A percentile compares a stretch with the other conserved stretches of the same genome.
These are phyloP conservation scores for Protonemura montana DNA, from an alignment of 2,888 invertebrate species.

Conservation along the genomic window DNA sequence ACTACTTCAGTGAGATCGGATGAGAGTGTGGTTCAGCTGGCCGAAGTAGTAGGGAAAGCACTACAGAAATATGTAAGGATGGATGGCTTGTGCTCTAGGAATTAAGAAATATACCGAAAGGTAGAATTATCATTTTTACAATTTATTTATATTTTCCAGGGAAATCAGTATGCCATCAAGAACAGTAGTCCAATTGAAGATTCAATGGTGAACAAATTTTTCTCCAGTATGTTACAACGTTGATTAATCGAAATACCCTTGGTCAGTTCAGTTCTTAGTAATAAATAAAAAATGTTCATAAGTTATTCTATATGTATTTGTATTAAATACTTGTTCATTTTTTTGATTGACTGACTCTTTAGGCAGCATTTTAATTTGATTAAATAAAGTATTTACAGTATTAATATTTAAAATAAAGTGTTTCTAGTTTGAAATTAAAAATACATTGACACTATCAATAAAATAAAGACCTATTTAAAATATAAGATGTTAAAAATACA, in stretches of 20 bases:
- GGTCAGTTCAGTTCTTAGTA: too few relatives aligned
- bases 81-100: background rate
- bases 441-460: background rate
- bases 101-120: too few relatives aligned
- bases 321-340: too few relatives aligned
- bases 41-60: slow-evolving; percentile 54
- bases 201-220: background rate
- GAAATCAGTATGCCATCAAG: background rate
- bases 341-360: too few relatives aligned
- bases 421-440: background rate
- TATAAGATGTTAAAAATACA: background rate
- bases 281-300: too few relatives aligned
- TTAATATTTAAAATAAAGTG: background rate
- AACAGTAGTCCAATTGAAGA: background rate
- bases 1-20: slow-evolving; percentile 51
- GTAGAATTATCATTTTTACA: slow-evolving; percentile 7
- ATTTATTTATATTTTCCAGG: background rate
- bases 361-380: too few relatives aligned
- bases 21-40: slow-evolving; percentile 49
- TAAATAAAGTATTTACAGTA: too few relatives aligned
- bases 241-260: too few relatives aligned
- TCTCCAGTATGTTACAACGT: background rate
- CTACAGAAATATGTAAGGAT: slow-evolving; percentile 56
- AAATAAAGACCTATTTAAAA: background rate
- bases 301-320: too few relatives aligned